Evolutionary conservation across 2,797 vertebrate species (phyloP).

Genomic region (Masticophis lateralis): DNA sequence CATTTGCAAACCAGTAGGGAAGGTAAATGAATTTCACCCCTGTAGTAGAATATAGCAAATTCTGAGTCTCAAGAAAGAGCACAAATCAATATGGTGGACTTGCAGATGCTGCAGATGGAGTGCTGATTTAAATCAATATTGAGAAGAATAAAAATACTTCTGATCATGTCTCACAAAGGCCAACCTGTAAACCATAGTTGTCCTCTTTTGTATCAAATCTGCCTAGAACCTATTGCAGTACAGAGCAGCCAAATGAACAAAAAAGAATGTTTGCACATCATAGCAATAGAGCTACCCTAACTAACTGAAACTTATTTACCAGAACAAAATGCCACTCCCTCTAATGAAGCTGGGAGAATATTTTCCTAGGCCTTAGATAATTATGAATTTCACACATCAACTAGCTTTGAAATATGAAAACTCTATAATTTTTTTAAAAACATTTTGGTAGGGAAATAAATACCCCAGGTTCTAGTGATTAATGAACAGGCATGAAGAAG

Average conservation of each 20-base stretch:
- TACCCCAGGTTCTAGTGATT: conserved; percentile 79
- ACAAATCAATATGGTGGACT: background rate
- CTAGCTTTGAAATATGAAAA: conserved; percentile 50
- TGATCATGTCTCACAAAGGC: background rate
- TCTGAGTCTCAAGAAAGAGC: background rate
- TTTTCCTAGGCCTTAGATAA: conserved; percentile 56
- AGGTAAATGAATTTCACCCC: too few species aligned
- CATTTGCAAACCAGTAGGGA: too few species aligned
- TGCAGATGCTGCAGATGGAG: background rate
- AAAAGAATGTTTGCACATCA: conserved; percentile 34
- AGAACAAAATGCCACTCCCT: conserved; percentile 23
- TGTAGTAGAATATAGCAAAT: background rate
- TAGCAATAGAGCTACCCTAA: conserved; percentile 40
- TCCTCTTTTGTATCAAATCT: background rate
- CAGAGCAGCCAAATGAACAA: background rate
- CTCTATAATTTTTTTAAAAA: conserved; percentile 48
- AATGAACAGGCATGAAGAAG: conserved; percentile 83
- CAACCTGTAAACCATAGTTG: background rate
- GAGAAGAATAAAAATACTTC: background rate
- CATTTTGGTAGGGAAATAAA: conserved; percentile 68
- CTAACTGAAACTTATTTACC: conserved; percentile 14
- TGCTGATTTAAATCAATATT: background rate
- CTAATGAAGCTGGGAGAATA: conserved; percentile 1
- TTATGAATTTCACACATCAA: conserved; percentile 61
- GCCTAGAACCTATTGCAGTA: background rate